These are phyloP conservation scores for Pitta sordida DNA, from an alignment of 2,113 vertebrate genomes.

Conservation along the genomic window DNA sequence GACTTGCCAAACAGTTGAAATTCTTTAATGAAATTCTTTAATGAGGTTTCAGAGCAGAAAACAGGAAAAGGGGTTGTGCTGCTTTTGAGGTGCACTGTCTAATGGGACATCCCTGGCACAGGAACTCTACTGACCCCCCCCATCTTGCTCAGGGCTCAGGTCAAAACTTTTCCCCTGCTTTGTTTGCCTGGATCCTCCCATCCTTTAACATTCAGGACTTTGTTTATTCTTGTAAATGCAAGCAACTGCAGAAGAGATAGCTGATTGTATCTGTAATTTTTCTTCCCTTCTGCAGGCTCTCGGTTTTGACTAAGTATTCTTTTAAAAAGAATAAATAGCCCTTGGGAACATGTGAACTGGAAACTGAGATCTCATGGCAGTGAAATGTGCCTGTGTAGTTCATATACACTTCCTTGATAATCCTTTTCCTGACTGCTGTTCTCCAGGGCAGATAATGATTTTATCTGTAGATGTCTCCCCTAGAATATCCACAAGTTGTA, in stretches of 20 bases:
- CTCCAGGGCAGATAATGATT: conserved; percentile 52
- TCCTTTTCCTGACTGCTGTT: conserved; percentile 42
- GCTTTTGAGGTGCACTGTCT: neutral
- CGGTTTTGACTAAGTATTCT: conserved; percentile 42
- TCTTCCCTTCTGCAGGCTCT: conserved; percentile 5
- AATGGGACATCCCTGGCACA: neutral
- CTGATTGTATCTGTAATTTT: conserved; percentile 45
- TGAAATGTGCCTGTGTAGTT: conserved; percentile 35
- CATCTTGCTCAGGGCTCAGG: neutral
- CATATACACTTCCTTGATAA: conserved; percentile 33
- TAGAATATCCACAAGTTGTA: conserved; percentile 30
- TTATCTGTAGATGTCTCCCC: conserved; percentile 51
- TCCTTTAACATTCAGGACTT: conserved; percentile 11
- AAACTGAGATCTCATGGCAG: conserved; percentile 41
- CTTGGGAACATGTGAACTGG: conserved; percentile 46
- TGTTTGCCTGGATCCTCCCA: neutral
- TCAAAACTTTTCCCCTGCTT: neutral
- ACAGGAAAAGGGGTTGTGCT: neutral
- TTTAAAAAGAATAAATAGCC: conserved; percentile 55
- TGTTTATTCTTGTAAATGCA: conserved; percentile 9
- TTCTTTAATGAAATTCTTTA: neutral
- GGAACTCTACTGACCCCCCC: neutral
- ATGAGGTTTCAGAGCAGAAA: neutral
- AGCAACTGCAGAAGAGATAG: conserved; percentile 22
- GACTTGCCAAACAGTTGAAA: neutral